Evolutionary conservation across 92 coral and sea anemone species (phyloP), one percentile per base, ranked within the genome.

Genomic region (Zoanthus gigantus): DNA sequence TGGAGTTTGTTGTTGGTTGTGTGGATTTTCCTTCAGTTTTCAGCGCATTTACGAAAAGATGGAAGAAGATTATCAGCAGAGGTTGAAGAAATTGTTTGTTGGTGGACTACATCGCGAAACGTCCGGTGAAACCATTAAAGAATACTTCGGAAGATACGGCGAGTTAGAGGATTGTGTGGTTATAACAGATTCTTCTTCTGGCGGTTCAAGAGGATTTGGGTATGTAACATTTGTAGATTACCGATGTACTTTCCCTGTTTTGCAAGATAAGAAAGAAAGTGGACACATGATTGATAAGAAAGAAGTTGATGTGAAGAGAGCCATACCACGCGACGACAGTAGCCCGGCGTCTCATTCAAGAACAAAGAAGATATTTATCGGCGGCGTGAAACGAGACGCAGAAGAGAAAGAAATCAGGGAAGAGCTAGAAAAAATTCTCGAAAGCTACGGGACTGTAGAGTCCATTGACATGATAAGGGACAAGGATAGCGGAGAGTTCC

Each of bases 311-410:
- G 99, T 96, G 72, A 96, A 95, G 71, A 94, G 98, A 32, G 99
- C 99, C 47, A 96, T 96, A 54, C 99, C 99, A 5, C 93, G 99
- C 31, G 98, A 93, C 77, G 98, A 96, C 45, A 63, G 88, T 6
- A 93, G 91, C 83, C 13, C 88, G 0, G 91, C 94, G 67, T 85
- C 96, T 18, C 99, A 93, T 57, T 54, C 67, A 5, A 92, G 94
- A 69, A 93, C 99, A 72, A 96, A 93, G 93, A 96, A 96, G 86
- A 90, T 96, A 47, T 96, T 96, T 77, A 86, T 96, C 80, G 99
- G 99, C 23, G 99, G 99, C 30, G 52, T 96, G 52, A 83, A 96
- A 50, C 88, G 78, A 44, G 96, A 89, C 44, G 94, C 94, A 6
- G 87, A 87, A 47, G 95, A 90, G n/a, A 93, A 87, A 9, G 96